Evolutionary conservation across 2,113 vertebrate species (phyloP).

Genomic region (Sphyrna mokarran): DNA sequence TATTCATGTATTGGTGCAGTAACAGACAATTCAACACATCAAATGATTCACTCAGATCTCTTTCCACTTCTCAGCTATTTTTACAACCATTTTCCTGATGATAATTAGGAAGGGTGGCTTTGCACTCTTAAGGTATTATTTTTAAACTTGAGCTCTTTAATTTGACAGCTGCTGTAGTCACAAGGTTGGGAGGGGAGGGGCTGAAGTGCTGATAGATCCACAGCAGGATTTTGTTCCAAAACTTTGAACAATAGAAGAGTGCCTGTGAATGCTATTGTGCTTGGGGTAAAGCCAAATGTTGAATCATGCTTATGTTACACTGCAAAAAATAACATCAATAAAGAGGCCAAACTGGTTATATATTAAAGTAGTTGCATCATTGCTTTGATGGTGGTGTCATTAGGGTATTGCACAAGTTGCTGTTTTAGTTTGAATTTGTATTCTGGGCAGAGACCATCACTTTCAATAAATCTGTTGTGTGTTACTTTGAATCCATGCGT

Average conservation of each 20-base stretch:
- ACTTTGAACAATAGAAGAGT: neutral
- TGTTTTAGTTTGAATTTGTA: no score
- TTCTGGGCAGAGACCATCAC: no score
- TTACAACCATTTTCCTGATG: neutral
- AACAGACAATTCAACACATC: neutral
- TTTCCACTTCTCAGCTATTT: neutral
- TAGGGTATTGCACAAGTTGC: no score
- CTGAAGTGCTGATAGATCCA: neutral
- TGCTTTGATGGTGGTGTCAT: no score
- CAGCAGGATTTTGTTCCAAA: neutral
- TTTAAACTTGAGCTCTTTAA: neutral
- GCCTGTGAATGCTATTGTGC: neutral
- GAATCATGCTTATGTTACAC: neutral
- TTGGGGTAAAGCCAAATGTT: neutral
- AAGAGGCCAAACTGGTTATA: neutral
- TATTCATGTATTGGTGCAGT: neutral
- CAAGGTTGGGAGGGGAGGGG: neutral
- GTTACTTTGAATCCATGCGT: no score
- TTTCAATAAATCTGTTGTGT: no score
- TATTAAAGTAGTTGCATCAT: no score
- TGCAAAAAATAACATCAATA: neutral
- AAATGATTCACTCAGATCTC: neutral
- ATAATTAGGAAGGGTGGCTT: neutral
- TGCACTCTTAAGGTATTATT: neutral
- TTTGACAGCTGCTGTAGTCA: neutral